These are phyloP conservation scores for Mimachlamys varia DNA, from an alignment of 2,888 invertebrate species.

Conservation along the genomic window DNA sequence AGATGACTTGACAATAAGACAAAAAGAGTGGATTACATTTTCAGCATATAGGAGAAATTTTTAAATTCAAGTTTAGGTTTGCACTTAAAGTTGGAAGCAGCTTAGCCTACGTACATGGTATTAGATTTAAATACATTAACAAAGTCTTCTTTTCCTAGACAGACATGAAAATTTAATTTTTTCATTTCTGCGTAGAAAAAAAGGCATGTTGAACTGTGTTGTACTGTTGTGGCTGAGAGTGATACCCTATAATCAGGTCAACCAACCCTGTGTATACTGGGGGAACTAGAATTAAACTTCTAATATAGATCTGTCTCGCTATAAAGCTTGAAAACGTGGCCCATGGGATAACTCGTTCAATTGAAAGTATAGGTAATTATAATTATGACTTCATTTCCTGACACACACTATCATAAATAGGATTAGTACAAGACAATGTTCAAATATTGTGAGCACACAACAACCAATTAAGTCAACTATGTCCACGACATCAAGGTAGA, in stretches of 20 bases:
- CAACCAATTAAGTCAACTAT: constrained; percentile 53
- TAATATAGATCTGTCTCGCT: neutral
- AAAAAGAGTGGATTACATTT: neutral
- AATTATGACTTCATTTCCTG: constrained; percentile 49
- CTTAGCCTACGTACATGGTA: neutral
- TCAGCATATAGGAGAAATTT: neutral
- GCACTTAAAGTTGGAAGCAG: neutral
- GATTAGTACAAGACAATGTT: constrained; percentile 56
- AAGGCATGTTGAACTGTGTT: neutral
- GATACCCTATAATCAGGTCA: neutral
- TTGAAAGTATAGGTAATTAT: constrained; percentile 43
- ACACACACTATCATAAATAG: constrained; percentile 53
- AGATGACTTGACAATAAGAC: neutral
- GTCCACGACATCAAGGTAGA: constrained; percentile 45
- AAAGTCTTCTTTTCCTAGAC: neutral
- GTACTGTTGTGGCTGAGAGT: constrained; percentile 4
- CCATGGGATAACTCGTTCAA: constrained; percentile 29
- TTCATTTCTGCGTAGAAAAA: neutral
- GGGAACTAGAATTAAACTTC: neutral
- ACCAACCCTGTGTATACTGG: neutral
- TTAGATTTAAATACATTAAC: neutral
- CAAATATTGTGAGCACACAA: constrained; percentile 51
- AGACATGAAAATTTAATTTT: neutral
- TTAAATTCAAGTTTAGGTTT: neutral
- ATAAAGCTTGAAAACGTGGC: neutral